Evolutionary conservation across 2,888 invertebrate species (phyloP), one percentile per base, ranked within the genome.

Genomic region (Argyresthia albistria): DNA sequence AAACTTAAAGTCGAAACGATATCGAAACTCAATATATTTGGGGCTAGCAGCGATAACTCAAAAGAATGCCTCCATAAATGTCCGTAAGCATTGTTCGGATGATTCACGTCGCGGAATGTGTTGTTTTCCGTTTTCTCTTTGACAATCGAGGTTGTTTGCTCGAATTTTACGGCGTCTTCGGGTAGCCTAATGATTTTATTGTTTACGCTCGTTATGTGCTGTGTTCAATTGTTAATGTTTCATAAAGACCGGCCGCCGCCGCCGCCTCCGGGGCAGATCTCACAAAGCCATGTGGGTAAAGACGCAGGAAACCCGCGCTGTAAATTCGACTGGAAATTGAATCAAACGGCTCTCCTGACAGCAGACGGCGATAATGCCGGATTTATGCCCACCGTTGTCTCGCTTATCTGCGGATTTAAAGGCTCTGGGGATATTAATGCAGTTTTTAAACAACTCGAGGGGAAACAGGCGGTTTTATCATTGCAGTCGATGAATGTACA

Each of bases 1-100:
- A 25, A 25, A 25, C 25, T 25, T 2, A 25, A 25, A 25, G 25
- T 25, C 25, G 25, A 2, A 39, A 39, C n/a, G n/a, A 25, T 25
- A 6, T 25, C 25, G 81, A 83, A 81, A 81, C 81, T 76, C 73
- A 73, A 75, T 73, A 73, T 76, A 77, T 79, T 79, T 75, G 74
- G 72, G 77, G 70, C 72, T 74, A 75, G 70, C 73, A 73, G 76
- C 76, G 76, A 80, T 83, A 82, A 81, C 74, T 82, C 77, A 79
- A 65, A 66, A 69, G 72, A 73, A 73, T 69, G 71, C 70, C 64
- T 74, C 80, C 76, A 81, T 83, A 80, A 81, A 73, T 82, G 81
- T 81, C 82, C 68, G 77, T 73, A 74, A 25, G 75, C 81, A 83
- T 76, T 77, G 78, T 78, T 74, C 74, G 62, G 69, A 76, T 81